A percentile compares a stretch with the other conserved stretches of the same genome.
phyloP scores from a whole-genome alignment of 2,888 invertebrate genomes.

The Selenia dentaria region DNA sequence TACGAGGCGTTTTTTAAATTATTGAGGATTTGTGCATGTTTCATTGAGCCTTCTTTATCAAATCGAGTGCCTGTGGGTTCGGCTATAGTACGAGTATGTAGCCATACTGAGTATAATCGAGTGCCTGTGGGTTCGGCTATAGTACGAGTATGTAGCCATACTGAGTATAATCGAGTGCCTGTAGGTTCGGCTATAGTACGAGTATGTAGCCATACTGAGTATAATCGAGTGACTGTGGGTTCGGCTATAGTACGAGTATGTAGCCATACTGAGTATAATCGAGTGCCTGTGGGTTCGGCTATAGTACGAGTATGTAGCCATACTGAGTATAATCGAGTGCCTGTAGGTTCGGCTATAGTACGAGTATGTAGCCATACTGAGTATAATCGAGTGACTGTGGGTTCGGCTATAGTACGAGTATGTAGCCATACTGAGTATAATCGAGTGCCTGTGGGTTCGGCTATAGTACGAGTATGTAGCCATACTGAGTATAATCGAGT shows the following conservation, averaged over 20 bases:
- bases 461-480: too few relatives aligned
- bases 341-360: too few relatives aligned
- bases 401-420: too few relatives aligned
- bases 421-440: constrained; percentile 32
- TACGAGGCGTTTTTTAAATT: constrained; percentile 72
- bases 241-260: too few relatives aligned
- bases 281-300: too few relatives aligned
- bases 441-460: too few relatives aligned
- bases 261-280: constrained; percentile 34
- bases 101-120: constrained; percentile 36
- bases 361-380: constrained; percentile 25
- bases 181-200: too few relatives aligned
- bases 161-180: too few relatives aligned
- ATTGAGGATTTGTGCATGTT: constrained; percentile 73
- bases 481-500: constrained; percentile 38
- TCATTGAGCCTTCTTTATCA: constrained; percentile 72
- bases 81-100: constrained; percentile 38
- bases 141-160: constrained; percentile 22
- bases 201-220: constrained; percentile 28
- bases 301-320: neutral
- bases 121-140: too few relatives aligned
- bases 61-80: constrained; percentile 73
- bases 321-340: constrained; percentile 41
- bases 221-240: too few relatives aligned
- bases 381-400: too few relatives aligned